Conservation (phyloP, 64 coral and sea anemone species). For the Montipora foliosa region DNA sequence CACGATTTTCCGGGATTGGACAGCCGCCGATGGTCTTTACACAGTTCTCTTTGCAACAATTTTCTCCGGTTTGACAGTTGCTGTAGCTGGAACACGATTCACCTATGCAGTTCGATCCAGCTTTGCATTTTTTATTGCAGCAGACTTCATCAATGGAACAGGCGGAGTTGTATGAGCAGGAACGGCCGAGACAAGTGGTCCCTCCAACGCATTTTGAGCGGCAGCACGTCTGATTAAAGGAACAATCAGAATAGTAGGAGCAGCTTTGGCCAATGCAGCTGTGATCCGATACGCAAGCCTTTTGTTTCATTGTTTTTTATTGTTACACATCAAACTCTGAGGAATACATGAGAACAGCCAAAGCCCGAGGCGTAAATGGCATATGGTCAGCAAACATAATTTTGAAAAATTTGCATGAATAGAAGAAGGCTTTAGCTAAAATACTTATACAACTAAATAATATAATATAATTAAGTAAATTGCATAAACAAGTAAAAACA, state of each 20-base stretch:
- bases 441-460: too few species aligned
- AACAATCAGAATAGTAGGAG: neutral
- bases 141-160: neutral
- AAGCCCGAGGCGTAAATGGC: too few species aligned
- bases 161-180: neutral
- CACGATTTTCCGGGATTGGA: too few species aligned
- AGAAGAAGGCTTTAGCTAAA: too few species aligned
- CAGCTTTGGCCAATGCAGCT: neutral
- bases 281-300: too few species aligned
- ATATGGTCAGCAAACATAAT: too few species aligned
- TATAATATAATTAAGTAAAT: too few species aligned
- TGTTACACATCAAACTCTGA: too few species aligned
- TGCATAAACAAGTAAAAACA: too few species aligned
- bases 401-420: too few species aligned
- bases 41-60: neutral
- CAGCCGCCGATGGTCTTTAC: neutral
- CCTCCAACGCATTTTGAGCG: neutral
- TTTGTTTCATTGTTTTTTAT: too few species aligned
- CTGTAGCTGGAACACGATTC: neutral
- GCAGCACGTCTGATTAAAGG: neutral
- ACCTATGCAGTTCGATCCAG: neutral
- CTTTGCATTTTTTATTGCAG: neutral
- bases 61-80: neutral
- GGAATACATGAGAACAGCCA: too few species aligned
- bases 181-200: neutral